Percentiles rank a stretch among this genome's conserved stretches.
Evolutionary conservation across 2,888 invertebrate genomes (phyloP).

Genomic region (Eremobia ochroleuca): DNA sequence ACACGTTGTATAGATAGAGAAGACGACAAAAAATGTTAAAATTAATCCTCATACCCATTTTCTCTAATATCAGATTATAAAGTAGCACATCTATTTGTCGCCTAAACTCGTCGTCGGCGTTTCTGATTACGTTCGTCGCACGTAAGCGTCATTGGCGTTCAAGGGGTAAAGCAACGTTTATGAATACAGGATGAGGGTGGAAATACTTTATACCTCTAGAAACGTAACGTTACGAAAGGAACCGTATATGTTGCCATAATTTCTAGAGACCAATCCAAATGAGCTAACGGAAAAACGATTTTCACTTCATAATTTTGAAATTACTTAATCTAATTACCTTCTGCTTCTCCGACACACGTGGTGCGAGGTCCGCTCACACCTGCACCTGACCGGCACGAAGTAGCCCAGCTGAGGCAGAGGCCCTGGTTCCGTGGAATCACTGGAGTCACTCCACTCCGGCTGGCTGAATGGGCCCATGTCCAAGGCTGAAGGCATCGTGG

Average conservation of each 20-base stretch:
- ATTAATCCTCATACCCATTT: too few relatives aligned
- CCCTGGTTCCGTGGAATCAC: constrained; percentile 83
- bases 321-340: constrained; percentile 77
- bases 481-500: constrained; percentile 85
- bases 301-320: not conserved
- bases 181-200: too few relatives aligned
- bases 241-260: not conserved
- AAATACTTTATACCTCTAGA: not conserved
- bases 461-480: constrained; percentile 85
- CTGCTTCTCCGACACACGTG: constrained; percentile 88
- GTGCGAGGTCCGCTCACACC: constrained; percentile 82
- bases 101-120: too few relatives aligned
- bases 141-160: too few relatives aligned
- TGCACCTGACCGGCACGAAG: constrained; percentile 91
- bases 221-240: too few relatives aligned
- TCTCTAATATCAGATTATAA: too few relatives aligned
- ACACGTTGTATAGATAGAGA: too few relatives aligned
- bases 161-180: too few relatives aligned
- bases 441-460: constrained; percentile 89
- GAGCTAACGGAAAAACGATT: not conserved
- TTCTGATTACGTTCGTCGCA: too few relatives aligned
- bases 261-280: not conserved
- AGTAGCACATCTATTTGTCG: too few relatives aligned
- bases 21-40: too few relatives aligned
- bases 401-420: constrained; percentile 91